Conservation (phyloP, 2,113 vertebrate species). For the Glareola pratincola region DNA sequence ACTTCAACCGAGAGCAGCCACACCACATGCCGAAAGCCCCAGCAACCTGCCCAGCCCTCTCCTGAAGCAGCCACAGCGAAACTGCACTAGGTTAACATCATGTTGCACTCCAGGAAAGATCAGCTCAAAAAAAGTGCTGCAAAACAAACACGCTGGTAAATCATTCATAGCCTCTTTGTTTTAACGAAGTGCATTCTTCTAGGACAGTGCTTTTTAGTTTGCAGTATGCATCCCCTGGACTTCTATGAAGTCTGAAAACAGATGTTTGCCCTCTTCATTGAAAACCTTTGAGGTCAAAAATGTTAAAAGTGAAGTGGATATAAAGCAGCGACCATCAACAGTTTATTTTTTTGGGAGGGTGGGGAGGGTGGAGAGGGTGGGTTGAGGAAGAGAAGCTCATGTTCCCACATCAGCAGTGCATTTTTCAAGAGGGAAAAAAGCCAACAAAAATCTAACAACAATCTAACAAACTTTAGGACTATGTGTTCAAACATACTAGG, state of each 20-base stretch:
- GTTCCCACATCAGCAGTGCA: not conserved
- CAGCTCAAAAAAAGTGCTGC: not conserved
- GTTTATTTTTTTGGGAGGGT: not conserved
- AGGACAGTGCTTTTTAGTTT: not conserved
- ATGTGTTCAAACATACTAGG: not conserved
- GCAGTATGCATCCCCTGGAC: not conserved
- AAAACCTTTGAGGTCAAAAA: not conserved
- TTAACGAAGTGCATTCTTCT: not conserved
- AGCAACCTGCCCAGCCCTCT: not conserved
- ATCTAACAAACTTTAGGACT: not conserved
- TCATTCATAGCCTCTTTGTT: not conserved
- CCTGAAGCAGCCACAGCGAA: not conserved
- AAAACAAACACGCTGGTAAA: not conserved
- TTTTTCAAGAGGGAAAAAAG: not conserved
- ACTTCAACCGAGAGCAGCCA: not conserved
- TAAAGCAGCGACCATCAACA: not conserved
- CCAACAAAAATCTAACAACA: not conserved
- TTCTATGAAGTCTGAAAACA: not conserved
- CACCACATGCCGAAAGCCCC: rapidly evolving
- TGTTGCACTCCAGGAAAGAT: not conserved
- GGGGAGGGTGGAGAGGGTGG: not conserved
- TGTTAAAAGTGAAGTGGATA: not conserved
- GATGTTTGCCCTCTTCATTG: not conserved
- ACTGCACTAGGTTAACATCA: not conserved
- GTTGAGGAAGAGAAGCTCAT: not conserved